Conservation (phyloP, 2,113 vertebrate genomes). For the Bujurquina vittata region DNA sequence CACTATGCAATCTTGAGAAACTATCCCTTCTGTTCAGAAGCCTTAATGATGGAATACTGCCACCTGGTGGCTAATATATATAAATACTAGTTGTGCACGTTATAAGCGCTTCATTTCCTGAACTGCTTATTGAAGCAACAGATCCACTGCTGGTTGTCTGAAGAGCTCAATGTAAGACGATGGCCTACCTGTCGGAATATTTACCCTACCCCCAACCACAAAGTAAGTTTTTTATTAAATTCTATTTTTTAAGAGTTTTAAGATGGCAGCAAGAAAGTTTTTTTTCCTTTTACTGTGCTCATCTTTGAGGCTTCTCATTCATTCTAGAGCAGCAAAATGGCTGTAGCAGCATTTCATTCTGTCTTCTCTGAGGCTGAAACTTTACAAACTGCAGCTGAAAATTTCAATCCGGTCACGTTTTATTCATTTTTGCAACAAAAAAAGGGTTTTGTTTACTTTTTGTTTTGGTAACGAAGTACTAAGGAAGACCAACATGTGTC, state of each 20-base stretch:
- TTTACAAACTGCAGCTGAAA: accelerated
- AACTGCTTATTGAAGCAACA: not conserved
- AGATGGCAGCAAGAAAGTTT: not conserved
- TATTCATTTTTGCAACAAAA: not conserved
- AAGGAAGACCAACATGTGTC: accelerated
- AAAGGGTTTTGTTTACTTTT: not conserved
- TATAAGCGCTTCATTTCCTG: not conserved
- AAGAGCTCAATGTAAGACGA: not conserved
- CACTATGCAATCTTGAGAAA: not conserved
- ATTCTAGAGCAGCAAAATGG: not conserved
- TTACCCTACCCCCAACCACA: not conserved
- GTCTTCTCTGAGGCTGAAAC: not conserved
- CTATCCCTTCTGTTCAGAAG: not conserved
- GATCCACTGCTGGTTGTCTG: not conserved
- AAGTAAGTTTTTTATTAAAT: conserved; percentile 30
- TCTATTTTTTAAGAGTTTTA: not conserved
- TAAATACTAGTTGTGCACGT: too few relatives aligned
- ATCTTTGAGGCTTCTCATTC: conserved; percentile 2
- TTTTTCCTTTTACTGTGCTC: not conserved
- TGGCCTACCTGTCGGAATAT: not conserved
- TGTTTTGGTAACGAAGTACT: not conserved
- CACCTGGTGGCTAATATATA: not conserved
- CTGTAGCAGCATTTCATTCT: not conserved
- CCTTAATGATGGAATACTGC: not conserved
- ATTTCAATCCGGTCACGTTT: not conserved